phyloP scores from a whole-genome alignment of 1,140 invertebrate genomes.

The Micrasema longulum region DNA sequence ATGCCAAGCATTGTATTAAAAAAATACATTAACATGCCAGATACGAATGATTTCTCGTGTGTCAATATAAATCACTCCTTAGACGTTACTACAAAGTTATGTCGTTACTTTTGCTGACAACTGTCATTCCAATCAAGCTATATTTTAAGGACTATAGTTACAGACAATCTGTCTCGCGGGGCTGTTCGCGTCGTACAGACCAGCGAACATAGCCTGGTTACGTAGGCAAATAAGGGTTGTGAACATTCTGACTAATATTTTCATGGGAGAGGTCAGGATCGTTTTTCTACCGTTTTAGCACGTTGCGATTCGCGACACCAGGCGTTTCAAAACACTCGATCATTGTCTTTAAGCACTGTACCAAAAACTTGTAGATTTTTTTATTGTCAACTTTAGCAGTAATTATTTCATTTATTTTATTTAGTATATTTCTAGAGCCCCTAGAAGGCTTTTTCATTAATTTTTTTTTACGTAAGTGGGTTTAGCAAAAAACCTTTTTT shows the following conservation, averaged over 20 bases:
- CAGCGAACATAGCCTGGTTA: background rate
- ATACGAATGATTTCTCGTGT: no score
- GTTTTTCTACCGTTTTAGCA: background rate
- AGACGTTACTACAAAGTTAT: no score
- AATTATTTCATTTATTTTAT: slow-evolving; percentile 6
- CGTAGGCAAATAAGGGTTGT: background rate
- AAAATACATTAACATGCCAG: no score
- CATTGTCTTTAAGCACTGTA: background rate
- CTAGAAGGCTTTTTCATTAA: no score
- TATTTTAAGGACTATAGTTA: background rate
- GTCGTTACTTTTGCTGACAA: no score
- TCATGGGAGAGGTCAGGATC: slow-evolving; percentile 31
- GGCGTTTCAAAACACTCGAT: slow-evolving; percentile 6
- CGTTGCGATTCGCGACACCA: slow-evolving; percentile 9
- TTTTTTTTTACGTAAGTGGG: no score
- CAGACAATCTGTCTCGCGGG: background rate
- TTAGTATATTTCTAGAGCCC: no score
- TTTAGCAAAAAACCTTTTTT: no score
- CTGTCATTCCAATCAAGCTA: no score
- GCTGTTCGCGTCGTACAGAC: slow-evolving; percentile 10
- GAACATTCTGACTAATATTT: slow-evolving; percentile 24
- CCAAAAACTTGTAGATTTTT: no score
- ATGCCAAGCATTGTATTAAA: no score
- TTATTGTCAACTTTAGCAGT: slow-evolving; percentile 2
- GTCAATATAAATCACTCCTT: no score